A percentile compares a stretch with the other conserved stretches of the same genome.
phyloP scores from a whole-genome alignment of 2,797 vertebrate species.

The Hemibagrus guttatus region DNA sequence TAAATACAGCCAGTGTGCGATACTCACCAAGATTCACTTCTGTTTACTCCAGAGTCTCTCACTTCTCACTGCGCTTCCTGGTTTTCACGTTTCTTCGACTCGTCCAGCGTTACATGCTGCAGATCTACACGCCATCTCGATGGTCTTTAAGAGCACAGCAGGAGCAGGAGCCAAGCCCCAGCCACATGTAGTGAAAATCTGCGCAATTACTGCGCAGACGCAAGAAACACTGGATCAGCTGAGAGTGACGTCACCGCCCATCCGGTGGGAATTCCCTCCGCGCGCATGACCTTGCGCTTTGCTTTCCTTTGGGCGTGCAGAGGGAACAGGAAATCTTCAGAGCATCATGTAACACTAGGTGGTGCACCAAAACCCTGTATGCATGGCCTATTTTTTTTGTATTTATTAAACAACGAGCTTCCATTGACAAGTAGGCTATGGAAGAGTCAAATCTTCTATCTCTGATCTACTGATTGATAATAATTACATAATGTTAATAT shows the following conservation, averaged over 20 bases:
- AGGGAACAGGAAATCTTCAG: neutral
- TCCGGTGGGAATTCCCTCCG: constrained; percentile 50
- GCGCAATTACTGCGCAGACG: neutral
- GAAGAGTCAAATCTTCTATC: neutral
- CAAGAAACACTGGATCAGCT: constrained; percentile 34
- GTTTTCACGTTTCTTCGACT: constrained; percentile 54
- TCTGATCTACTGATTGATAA: neutral
- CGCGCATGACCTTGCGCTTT: constrained; percentile 38
- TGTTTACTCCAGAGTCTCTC: neutral
- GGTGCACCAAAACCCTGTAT: neutral
- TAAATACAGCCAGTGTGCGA: neutral
- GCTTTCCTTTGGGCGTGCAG: neutral
- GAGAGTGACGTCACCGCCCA: constrained; percentile 41
- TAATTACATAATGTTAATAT: neutral
- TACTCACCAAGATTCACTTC: constrained; percentile 42
- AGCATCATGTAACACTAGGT: neutral
- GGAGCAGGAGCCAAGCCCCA: neutral
- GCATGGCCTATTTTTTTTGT: neutral
- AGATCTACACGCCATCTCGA: constrained; percentile 13
- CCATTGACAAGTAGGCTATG: too few species aligned
- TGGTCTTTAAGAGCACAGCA: neutral
- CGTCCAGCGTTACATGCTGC: neutral
- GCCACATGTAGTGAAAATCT: neutral
- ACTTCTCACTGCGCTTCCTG: constrained; percentile 60
- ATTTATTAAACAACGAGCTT: neutral